Evolutionary conservation across 1,140 invertebrate species (phyloP).

Genomic region (Nephila pilipes): DNA sequence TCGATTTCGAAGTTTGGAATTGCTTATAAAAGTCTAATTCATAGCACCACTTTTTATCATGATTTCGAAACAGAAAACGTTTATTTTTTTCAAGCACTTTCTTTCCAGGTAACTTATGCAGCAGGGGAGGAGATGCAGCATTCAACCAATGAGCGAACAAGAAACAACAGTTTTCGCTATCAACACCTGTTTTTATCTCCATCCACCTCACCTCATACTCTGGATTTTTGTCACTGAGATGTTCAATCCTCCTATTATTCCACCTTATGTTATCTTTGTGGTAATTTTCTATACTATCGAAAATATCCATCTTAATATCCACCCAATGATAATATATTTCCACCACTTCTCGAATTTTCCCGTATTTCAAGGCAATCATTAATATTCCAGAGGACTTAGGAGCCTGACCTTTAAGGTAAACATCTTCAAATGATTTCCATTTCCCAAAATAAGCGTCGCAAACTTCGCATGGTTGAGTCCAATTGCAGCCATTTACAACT

Average conservation of each 20-base stretch:
- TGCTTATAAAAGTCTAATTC: constrained; percentile 40
- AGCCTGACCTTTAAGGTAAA: neutral
- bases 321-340: neutral
- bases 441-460: no score
- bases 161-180: no score
- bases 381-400: neutral
- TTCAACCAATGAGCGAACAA: constrained; percentile 43
- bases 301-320: neutral
- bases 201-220: constrained; percentile 30
- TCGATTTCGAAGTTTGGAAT: neutral
- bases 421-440: constrained; percentile 37
- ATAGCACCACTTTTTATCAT: constrained; percentile 51
- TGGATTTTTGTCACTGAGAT: neutral
- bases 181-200: neutral
- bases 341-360: constrained; percentile 7
- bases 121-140: neutral
- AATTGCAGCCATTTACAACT: constrained; percentile 38
- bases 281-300: neutral
- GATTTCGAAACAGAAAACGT: neutral
- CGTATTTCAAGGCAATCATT: neutral
- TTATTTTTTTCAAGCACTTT: constrained; percentile 26
- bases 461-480: constrained; percentile 20
- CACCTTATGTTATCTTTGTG: neutral
- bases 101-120: neutral
- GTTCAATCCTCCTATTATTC: no score